A percentile compares a stretch with the other conserved stretches of the same genome.
Evolutionary conservation across 1,140 invertebrate species (phyloP).

Genomic region (Calephelis virginiensis): DNA sequence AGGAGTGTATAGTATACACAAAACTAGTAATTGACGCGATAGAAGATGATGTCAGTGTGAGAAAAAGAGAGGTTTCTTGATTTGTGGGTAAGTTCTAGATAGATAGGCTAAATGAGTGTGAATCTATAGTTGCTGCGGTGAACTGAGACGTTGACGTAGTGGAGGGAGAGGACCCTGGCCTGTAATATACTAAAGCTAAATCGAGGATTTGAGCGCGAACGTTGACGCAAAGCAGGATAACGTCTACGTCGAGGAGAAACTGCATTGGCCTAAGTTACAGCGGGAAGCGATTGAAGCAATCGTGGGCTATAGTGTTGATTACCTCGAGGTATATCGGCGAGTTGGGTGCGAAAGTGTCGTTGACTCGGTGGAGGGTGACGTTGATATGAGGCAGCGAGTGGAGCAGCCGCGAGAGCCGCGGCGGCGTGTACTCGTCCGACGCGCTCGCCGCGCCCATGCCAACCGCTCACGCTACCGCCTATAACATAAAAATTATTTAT

Average conservation of each 20-base stretch:
- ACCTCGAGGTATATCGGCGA: constrained; percentile 95
- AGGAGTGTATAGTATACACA: too few species aligned
- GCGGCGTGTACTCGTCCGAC: constrained; percentile 86
- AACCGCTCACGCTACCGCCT: constrained; percentile 49
- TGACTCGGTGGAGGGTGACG: constrained; percentile 92
- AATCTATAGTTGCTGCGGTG: constrained; percentile 94
- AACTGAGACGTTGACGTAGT: constrained; percentile 84
- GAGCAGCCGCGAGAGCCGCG: constrained; percentile 89
- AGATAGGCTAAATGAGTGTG: constrained; percentile 91
- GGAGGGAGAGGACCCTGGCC: neutral
- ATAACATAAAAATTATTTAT: constrained; percentile 1
- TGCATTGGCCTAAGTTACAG: too few species aligned
- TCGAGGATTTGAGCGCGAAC: constrained; percentile 92
- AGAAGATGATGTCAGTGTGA: neutral
- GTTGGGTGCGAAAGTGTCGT: constrained; percentile 93
- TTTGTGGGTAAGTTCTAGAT: constrained; percentile 86
- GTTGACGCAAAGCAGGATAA: constrained; percentile 92
- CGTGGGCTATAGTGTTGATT: neutral
- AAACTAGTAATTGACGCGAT: too few species aligned
- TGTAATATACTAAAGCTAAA: constrained; percentile 87
- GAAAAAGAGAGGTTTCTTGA: neutral
- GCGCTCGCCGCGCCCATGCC: constrained; percentile 66
- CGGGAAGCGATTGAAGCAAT: neutral
- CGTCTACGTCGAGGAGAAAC: constrained; percentile 64
- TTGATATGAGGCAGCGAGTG: constrained; percentile 92